phyloP scores from a whole-genome alignment of 2,113 vertebrate genomes.

The Percopsis transmontana region DNA sequence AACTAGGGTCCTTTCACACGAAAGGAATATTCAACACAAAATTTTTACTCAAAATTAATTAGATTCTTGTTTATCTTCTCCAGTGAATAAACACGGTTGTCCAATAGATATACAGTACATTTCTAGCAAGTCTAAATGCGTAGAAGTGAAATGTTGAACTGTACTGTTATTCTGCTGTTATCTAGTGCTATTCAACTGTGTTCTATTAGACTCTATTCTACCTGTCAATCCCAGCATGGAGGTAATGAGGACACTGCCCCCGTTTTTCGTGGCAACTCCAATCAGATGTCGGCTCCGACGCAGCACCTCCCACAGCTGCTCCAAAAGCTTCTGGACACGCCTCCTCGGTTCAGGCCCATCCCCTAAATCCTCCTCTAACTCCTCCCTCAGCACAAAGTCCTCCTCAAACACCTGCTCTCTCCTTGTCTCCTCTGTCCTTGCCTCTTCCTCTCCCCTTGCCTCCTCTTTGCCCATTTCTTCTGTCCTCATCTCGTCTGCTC shows the following conservation, averaged over 20 bases:
- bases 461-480: slow-evolving; percentile 2
- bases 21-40: too few species aligned
- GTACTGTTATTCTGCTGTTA: neutral
- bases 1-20: too few species aligned
- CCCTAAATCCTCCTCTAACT: slow-evolving; percentile 53
- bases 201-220: slow-evolving; percentile 47
- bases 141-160: too few species aligned
- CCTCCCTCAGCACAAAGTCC: slow-evolving; percentile 69
- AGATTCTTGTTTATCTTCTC: too few species aligned
- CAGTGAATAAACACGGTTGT: too few species aligned
- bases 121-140: too few species aligned
- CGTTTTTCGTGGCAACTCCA: slow-evolving; percentile 87
- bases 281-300: slow-evolving; percentile 85
- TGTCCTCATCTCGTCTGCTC: slow-evolving; percentile 24
- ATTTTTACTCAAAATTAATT: too few species aligned
- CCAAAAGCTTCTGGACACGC: slow-evolving; percentile 80
- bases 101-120: too few species aligned
- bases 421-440: slow-evolving; percentile 61
- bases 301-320: slow-evolving; percentile 82
- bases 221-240: slow-evolving; percentile 88
- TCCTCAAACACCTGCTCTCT: slow-evolving; percentile 81
- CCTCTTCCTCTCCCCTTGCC: slow-evolving; percentile 1
- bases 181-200: neutral
- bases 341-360: slow-evolving; percentile 61
- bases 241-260: slow-evolving; percentile 90